A percentile compares a stretch with the other conserved stretches of the same genome.
Conservation (phyloP, 2,888 invertebrate genomes). For the Heteromyza rotundicornis region DNA sequence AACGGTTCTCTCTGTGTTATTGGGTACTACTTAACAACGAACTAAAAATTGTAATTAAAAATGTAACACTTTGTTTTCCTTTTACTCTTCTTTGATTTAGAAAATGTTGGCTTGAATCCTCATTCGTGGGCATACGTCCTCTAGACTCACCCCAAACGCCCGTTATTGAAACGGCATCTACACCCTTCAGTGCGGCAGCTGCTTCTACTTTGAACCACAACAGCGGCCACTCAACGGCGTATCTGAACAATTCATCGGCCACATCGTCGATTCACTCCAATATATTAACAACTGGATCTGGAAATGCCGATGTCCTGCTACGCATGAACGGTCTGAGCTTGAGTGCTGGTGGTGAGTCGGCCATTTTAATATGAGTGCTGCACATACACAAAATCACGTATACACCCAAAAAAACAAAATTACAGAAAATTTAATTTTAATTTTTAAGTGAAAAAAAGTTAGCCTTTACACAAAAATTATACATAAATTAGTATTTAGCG, state of each 20-base stretch:
- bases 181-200: conserved; percentile 22
- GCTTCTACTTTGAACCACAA: conserved; percentile 27
- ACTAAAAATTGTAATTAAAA: not conserved
- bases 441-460: not conserved
- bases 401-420: conserved; percentile 18
- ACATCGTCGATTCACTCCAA: conserved; percentile 54
- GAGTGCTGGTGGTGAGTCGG: conserved; percentile 62
- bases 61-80: not conserved
- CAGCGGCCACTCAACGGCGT: conserved; percentile 29
- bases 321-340: conserved; percentile 62
- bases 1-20: too few relatives aligned
- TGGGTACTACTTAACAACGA: too few relatives aligned
- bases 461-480: not conserved
- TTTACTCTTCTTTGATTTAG: conserved; percentile 34
- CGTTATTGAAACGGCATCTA: conserved; percentile 64
- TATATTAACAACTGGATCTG: conserved; percentile 9
- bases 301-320: conserved; percentile 38
- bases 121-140: conserved; percentile 86
- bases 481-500: not conserved
- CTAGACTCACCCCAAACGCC: conserved; percentile 87
- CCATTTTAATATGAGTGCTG: conserved; percentile 50
- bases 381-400: conserved; percentile 18
- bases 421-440: conserved; percentile 21
- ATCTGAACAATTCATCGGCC: conserved; percentile 36
- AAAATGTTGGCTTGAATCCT: conserved; percentile 90